These are phyloP conservation scores for Thamnophis sirtalis DNA, from an alignment of 2,113 vertebrate genomes.

Conservation along the genomic window DNA sequence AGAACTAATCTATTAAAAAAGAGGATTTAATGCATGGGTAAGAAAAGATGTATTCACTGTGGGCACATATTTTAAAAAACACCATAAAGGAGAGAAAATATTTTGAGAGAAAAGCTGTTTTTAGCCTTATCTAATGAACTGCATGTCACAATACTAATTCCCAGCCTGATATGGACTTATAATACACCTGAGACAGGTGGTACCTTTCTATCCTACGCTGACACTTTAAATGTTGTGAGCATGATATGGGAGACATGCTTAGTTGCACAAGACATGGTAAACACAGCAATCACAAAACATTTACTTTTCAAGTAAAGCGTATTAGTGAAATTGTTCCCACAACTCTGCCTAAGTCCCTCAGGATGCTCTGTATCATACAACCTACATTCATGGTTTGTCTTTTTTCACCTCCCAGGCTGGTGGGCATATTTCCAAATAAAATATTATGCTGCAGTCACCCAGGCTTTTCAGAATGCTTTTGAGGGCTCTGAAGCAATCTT, in stretches of 20 bases:
- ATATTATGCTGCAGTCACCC: neutral
- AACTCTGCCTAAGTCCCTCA: neutral
- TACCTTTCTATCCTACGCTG: neutral
- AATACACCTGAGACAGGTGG: neutral
- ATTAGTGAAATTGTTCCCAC: neutral
- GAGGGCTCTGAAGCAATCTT: neutral
- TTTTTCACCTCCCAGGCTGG: neutral
- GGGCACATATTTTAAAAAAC: neutral
- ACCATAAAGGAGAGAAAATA: neutral
- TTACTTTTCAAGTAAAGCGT: neutral
- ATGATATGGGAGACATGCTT: neutral
- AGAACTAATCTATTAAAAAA: neutral
- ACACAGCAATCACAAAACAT: neutral
- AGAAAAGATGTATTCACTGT: neutral
- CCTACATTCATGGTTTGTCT: neutral
- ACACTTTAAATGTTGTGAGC: neutral
- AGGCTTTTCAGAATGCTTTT: neutral
- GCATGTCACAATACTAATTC: neutral
- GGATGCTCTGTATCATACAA: neutral
- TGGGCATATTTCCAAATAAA: neutral
- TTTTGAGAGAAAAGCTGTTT: too few species aligned
- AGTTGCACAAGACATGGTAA: neutral
- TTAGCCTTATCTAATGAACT: neutral
- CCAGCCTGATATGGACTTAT: neutral
- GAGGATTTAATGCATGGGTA: neutral